Conservation (phyloP, 1,140 invertebrate genomes). For the Chironomus tepperi region DNA sequence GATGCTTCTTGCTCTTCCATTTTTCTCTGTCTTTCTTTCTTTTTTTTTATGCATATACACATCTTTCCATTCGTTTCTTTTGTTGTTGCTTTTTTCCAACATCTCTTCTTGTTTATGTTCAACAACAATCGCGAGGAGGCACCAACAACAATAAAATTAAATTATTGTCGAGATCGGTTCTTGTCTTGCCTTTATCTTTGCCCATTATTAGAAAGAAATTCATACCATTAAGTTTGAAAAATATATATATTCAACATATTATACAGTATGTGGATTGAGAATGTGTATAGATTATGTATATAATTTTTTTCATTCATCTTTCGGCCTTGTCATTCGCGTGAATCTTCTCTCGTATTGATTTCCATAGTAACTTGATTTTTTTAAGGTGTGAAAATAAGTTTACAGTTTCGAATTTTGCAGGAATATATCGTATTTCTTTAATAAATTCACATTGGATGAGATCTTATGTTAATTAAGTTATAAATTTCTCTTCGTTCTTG, state of each 20-base stretch:
- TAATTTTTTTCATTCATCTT: too few species aligned
- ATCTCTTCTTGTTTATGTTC: slow-evolving; percentile 13
- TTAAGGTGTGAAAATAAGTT: too few species aligned
- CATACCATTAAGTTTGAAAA: slow-evolving; percentile 13
- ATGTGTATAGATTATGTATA: too few species aligned
- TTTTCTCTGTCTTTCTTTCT: slow-evolving; percentile 22
- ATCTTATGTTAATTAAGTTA: too few species aligned
- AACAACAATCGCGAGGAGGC: not conserved
- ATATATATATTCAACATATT: not conserved
- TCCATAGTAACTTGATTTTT: too few species aligned
- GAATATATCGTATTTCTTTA: too few species aligned
- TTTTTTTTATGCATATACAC: slow-evolving; percentile 15
- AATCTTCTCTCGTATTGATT: too few species aligned
- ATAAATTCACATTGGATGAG: too few species aligned
- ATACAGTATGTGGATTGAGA: too few species aligned
- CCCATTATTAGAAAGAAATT: slow-evolving; percentile 3
- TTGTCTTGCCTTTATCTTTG: not conserved
- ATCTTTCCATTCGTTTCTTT: slow-evolving; percentile 9
- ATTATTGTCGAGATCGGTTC: slow-evolving; percentile 4
- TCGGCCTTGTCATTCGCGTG: too few species aligned
- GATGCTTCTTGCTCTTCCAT: slow-evolving; percentile 21
- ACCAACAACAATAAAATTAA: not conserved
- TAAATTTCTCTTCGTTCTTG: too few species aligned
- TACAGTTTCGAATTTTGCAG: too few species aligned
- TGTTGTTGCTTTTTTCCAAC: slow-evolving; percentile 17